phyloP scores from a whole-genome alignment of 2,113 vertebrate species.

The Irena cyanogastra region DNA sequence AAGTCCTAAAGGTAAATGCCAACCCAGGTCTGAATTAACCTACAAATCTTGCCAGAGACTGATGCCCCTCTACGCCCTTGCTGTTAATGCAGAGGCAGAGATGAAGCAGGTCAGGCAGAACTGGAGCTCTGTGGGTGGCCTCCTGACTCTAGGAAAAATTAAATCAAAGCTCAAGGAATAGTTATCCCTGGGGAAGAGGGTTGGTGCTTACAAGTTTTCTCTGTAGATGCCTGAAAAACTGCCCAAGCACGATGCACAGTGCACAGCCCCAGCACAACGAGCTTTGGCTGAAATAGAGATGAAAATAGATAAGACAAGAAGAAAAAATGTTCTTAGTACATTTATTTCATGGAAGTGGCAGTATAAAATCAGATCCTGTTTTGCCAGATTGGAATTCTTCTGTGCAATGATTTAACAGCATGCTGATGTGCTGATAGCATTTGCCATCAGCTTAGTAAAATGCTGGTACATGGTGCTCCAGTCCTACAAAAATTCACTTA shows the following conservation, averaged over 20 bases:
- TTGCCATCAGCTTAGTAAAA: background rate
- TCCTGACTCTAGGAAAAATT: background rate
- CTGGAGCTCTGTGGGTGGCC: conserved; percentile 24
- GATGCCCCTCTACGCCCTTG: background rate
- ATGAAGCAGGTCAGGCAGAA: background rate
- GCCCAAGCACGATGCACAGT: rapidly evolving
- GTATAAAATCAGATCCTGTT: background rate
- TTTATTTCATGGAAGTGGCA: background rate
- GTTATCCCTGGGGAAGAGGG: conserved; percentile 3
- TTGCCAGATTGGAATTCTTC: conserved; percentile 33
- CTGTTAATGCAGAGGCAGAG: background rate
- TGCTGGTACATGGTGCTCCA: background rate
- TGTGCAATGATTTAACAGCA: conserved; percentile 19
- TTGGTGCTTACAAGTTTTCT: background rate
- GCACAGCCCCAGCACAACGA: background rate
- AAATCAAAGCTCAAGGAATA: conserved; percentile 39
- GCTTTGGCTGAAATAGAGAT: background rate
- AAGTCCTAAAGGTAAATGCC: background rate
- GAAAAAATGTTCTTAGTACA: background rate
- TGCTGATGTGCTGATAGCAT: conserved; percentile 9
- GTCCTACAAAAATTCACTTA: background rate
- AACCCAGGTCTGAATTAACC: background rate
- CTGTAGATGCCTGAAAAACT: background rate
- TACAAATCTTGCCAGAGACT: background rate
- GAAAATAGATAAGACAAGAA: background rate